phyloP scores from a whole-genome alignment of 2,797 vertebrate genomes.

The Gymnothorax reevesii region DNA sequence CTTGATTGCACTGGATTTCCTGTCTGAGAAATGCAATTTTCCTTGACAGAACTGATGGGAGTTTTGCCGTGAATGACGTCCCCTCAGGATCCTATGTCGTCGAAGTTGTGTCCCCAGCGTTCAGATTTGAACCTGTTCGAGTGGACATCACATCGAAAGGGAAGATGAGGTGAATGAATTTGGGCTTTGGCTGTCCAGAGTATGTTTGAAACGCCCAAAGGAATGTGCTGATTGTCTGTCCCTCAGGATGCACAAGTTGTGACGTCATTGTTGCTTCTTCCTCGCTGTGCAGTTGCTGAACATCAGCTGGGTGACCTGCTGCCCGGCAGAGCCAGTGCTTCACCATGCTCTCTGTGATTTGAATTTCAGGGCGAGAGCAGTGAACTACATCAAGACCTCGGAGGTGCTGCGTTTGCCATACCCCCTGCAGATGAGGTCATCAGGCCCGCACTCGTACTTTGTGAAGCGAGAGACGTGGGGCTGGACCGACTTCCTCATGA shows the following conservation, averaged over 20 bases:
- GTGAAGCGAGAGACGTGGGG: conserved; percentile 98
- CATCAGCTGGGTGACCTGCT: neutral
- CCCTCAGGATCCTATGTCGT: conserved; percentile 96
- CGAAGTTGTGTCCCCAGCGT: conserved; percentile 87
- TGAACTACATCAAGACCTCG: conserved; percentile 97
- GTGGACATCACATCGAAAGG: conserved; percentile 98
- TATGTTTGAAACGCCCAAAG: neutral
- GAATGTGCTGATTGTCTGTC: neutral
- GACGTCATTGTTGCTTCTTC: neutral
- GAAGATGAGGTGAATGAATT: conserved; percentile 88
- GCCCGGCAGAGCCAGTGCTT: neutral
- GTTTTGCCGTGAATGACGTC: conserved; percentile 94
- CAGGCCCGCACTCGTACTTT: conserved; percentile 89
- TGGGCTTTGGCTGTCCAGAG: neutral
- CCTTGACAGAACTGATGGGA: conserved; percentile 87
- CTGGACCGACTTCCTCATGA: conserved; percentile 99
- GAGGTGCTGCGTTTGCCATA: conserved; percentile 92
- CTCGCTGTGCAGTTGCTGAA: neutral
- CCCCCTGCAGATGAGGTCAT: conserved; percentile 90
- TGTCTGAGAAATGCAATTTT: neutral
- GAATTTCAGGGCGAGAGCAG: conserved; percentile 82
- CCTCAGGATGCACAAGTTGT: neutral
- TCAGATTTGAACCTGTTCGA: conserved; percentile 90
- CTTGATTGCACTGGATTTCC: neutral
- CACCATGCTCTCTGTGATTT: neutral